phyloP scores from a whole-genome alignment of 2,797 vertebrate species.

The Oophaga sylvatica region DNA sequence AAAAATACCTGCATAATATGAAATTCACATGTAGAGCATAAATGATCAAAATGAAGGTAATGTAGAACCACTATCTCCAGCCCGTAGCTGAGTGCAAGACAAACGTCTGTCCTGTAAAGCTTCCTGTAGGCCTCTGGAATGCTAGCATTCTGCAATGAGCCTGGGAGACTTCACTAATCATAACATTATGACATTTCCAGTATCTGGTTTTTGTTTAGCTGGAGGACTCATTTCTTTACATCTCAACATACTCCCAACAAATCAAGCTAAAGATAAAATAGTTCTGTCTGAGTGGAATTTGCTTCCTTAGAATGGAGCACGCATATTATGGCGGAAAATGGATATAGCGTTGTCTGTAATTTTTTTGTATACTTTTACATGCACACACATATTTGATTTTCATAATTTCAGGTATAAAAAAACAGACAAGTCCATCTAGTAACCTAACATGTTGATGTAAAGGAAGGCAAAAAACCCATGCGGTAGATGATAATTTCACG shows the following conservation, averaged over 20 bases:
- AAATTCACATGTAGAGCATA: background rate
- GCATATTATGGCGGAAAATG: background rate
- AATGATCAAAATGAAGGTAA: background rate
- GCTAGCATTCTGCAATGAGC: background rate
- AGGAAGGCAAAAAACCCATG: no score
- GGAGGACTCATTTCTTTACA: background rate
- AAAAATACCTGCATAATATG: background rate
- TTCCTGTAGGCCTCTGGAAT: background rate
- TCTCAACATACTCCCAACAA: background rate
- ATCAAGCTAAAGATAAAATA: slow-evolving; percentile 4
- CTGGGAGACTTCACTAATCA: slow-evolving; percentile 9
- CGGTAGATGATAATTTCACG: no score
- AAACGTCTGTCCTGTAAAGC: background rate
- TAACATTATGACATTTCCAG: slow-evolving; percentile 13
- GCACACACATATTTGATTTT: no score
- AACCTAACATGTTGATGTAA: no score
- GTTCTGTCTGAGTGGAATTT: background rate
- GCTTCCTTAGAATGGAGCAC: background rate
- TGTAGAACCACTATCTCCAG: no score
- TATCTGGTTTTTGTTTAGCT: slow-evolving; percentile 32
- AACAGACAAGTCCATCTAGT: no score
- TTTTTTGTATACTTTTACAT: background rate
- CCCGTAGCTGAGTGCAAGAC: no score
- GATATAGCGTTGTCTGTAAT: background rate
- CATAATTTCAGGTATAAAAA: no score